These are phyloP conservation scores for Apolygus lucorum DNA, from an alignment of 1,140 invertebrate genomes.

Conservation along the genomic window DNA sequence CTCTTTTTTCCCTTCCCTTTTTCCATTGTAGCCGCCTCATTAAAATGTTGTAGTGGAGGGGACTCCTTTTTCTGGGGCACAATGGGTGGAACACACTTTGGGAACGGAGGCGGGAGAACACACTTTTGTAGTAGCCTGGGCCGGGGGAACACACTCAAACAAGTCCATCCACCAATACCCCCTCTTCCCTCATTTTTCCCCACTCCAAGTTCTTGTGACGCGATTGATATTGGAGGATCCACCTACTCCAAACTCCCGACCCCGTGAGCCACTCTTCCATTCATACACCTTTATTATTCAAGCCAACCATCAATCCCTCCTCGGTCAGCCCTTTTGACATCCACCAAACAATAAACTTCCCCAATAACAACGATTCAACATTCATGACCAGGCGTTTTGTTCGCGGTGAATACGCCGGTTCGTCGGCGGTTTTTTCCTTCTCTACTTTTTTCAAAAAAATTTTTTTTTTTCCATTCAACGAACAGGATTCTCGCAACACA, in stretches of 20 bases:
- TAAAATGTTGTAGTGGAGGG: slow-evolving; percentile 18
- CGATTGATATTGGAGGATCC: neutral
- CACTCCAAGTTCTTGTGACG: neutral
- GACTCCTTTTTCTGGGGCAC: neutral
- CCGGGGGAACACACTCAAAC: too few species aligned
- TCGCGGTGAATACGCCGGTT: too few species aligned
- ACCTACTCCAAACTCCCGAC: neutral
- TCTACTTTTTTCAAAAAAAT: too few species aligned
- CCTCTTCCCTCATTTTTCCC: too few species aligned
- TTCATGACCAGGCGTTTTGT: neutral
- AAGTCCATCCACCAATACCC: too few species aligned
- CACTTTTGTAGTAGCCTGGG: too few species aligned
- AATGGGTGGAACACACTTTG: too few species aligned
- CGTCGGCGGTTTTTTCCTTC: too few species aligned
- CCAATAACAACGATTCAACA: neutral
- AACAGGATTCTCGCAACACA: too few species aligned
- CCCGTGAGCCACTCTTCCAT: neutral
- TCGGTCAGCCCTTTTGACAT: neutral
- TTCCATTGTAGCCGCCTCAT: slow-evolving; percentile 8
- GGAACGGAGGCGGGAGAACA: neutral
- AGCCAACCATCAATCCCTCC: neutral
- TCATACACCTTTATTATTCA: neutral
- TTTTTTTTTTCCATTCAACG: too few species aligned
- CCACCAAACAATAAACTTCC: neutral
- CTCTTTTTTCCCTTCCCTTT: neutral